phyloP scores from a whole-genome alignment of 2,113 vertebrate genomes.

The Tympanuchus pallidicinctus region DNA sequence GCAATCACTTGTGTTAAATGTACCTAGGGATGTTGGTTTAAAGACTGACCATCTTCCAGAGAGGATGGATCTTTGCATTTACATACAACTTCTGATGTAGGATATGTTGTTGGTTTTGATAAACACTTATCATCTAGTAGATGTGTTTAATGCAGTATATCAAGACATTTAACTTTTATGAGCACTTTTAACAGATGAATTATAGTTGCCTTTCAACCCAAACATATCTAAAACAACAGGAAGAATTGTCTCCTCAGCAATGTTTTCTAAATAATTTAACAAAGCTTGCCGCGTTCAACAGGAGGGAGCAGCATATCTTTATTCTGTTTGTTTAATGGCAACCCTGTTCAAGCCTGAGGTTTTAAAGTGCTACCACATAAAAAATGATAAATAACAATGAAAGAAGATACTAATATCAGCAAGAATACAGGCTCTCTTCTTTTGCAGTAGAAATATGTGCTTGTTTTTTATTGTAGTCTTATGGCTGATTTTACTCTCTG shows the following conservation, averaged over 20 bases:
- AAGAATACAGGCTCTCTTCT: neutral
- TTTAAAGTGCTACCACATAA: neutral
- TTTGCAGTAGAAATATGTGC: neutral
- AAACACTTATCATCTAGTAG: neutral
- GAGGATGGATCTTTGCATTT: neutral
- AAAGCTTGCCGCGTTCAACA: neutral
- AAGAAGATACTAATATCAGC: neutral
- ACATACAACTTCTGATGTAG: neutral
- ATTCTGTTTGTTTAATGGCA: neutral
- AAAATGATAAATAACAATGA: neutral
- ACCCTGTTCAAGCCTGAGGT: neutral
- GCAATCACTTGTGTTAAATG: neutral
- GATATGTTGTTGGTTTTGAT: neutral
- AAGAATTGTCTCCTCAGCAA: neutral
- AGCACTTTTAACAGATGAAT: neutral
- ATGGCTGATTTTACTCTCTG: neutral
- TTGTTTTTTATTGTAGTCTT: neutral
- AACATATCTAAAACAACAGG: neutral
- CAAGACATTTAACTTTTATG: neutral
- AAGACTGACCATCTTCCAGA: neutral
- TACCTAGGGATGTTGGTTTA: accelerated
- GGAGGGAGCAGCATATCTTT: neutral
- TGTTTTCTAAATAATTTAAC: neutral
- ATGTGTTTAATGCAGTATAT: neutral
- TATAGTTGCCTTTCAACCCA: neutral